Percentiles rank a stretch among this genome's conserved stretches.
Conservation (phyloP, 2,113 vertebrate genomes). For the Rhynchopsitta pachyrhyncha region DNA sequence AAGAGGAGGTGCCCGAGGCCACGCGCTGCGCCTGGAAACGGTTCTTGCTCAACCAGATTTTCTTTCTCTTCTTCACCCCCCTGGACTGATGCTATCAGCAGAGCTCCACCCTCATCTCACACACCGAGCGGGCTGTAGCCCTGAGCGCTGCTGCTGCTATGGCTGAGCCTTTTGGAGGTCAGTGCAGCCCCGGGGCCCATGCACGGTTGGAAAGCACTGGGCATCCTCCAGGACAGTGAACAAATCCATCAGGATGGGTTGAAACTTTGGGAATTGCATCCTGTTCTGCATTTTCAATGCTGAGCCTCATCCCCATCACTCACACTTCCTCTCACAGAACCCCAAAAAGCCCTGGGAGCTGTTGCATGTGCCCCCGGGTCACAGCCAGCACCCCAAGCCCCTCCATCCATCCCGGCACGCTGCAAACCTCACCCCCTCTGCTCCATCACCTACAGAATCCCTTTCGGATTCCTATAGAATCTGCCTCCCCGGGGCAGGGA, state of each 20-base stretch:
- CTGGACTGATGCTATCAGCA: background rate
- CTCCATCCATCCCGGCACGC: accelerated
- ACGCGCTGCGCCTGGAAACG: background rate
- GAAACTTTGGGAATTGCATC: accelerated
- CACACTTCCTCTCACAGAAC: accelerated
- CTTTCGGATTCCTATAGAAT: background rate
- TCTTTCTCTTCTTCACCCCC: background rate
- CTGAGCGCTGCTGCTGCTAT: background rate
- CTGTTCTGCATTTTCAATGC: accelerated
- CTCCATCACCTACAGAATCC: background rate
- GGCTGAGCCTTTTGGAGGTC: background rate
- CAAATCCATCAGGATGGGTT: background rate
- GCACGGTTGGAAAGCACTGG: background rate
- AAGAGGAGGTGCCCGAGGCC: background rate
- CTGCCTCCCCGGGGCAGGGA: background rate
- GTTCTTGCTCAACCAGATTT: conserved; percentile 47
- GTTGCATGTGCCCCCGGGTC: accelerated
- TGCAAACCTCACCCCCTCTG: background rate
- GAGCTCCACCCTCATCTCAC: conserved; percentile 1
- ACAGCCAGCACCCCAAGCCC: background rate
- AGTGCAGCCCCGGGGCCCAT: accelerated
- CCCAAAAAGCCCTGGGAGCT: background rate
- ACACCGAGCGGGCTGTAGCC: background rate
- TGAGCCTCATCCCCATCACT: background rate
- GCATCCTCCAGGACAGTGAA: background rate